Evolutionary conservation across 1,140 invertebrate species (phyloP), one percentile per base, ranked within the genome.

Genomic region (Ostrea edulis): DNA sequence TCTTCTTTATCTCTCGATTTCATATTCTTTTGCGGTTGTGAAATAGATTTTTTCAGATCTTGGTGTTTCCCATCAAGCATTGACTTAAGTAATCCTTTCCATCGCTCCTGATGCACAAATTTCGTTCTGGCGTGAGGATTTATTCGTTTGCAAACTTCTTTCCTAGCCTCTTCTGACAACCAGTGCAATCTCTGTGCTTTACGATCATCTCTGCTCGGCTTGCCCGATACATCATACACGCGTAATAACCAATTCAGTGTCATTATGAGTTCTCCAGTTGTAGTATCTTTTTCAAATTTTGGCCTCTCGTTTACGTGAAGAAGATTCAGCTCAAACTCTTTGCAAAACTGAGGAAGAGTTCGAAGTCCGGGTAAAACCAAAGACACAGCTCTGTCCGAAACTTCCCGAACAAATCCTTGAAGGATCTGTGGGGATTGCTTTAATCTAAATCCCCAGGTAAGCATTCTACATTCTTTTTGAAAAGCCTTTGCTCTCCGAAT

Each of bases 401-500:
- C 84, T 12, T 87, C 58, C 2, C 88, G 84, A 44, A 92, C 87
- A 53, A 89, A 89, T 17, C 82, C 85, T 29, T 88, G 84, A n/a
- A 91, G 88, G 11, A 89, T 62, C 9, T 89, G 22, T 12, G 89
- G 90, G 35, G 81, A 83, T 8, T 62, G 65, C 85, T 82, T 83
- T 7, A 92, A 87, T 17, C 54, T 84, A 22, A 87, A 62, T 0
- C 86, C 85, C 25, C 89, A 62, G 35, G 81, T 58, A 5, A 92
- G 55, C 1, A 83, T 58, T 84, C 86, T 87, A 44, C 89, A 91
- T 8, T 87, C 44, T 54, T 89, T 91, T 68, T 87, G 62, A 35
- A 90, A 93, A 35, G 82, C 65, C 29, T 91, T 92, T 52, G 89
- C 89, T 85, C 86, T 86, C 22, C 82, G 81, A 11, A 82, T 87